These are phyloP conservation scores for Actinernus sp. DNA, from an alignment of 92 coral and sea anemone species.

Conservation along the genomic window DNA sequence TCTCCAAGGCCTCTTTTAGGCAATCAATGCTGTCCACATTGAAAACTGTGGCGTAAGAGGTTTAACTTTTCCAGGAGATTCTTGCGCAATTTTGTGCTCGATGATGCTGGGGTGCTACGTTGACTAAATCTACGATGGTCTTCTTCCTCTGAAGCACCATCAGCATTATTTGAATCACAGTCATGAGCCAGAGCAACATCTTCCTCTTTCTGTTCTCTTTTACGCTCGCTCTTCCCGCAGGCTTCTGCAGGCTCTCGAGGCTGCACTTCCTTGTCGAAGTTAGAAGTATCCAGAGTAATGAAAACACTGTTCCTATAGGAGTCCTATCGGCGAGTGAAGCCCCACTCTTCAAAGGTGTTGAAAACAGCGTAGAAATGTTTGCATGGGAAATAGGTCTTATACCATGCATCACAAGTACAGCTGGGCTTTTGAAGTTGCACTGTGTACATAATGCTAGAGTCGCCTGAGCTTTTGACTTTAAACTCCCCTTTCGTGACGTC, in stretches of 20 bases:
- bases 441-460: background rate
- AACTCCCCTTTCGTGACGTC: slow-evolving; percentile 28
- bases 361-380: slow-evolving; percentile 57
- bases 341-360: slow-evolving; percentile 45
- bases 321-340: slow-evolving; percentile 29
- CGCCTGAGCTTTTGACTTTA: slow-evolving; percentile 9
- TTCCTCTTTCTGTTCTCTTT: too few species aligned
- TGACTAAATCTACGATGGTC: background rate
- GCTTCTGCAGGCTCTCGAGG: too few species aligned
- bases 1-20: slow-evolving; percentile 34
- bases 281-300: slow-evolving; percentile 51
- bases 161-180: background rate
- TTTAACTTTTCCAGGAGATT: slow-evolving; percentile 34
- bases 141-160: background rate
- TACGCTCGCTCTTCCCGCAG: too few species aligned
- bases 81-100: slow-evolving; percentile 17
- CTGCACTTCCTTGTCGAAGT: slow-evolving; percentile 29
- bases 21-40: slow-evolving; percentile 31
- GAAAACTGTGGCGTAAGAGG: slow-evolving; percentile 15
- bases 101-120: background rate
- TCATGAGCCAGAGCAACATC: background rate
- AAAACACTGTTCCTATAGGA: slow-evolving; percentile 53
- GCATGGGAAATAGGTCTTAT: slow-evolving; percentile 44
- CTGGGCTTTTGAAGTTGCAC: slow-evolving; percentile 35
- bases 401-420: slow-evolving; percentile 66